Percentiles rank a stretch among this genome's conserved stretches.
Conservation (phyloP, 2,113 vertebrate species). For the Mixornis gularis region DNA sequence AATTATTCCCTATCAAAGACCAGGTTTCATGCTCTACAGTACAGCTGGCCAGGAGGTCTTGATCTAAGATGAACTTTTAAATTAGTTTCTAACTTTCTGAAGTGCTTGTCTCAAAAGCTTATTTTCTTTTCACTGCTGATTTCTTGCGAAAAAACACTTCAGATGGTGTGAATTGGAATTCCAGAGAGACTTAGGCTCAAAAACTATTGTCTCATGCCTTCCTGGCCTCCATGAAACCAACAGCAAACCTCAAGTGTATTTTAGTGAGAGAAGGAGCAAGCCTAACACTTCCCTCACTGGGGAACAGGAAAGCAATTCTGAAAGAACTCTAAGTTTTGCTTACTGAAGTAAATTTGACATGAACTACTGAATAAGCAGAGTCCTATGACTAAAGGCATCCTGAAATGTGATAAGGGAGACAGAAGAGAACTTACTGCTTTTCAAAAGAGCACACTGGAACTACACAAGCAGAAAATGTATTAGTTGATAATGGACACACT, state of each 20-base stretch:
- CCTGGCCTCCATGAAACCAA: neutral
- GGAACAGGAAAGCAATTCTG: neutral
- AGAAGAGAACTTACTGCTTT: slow-evolving; percentile 46
- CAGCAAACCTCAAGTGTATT: neutral
- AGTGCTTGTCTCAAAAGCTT: neutral
- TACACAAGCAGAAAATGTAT: slow-evolving; percentile 57
- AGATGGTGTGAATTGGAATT: slow-evolving; percentile 11
- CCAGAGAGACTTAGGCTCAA: neutral
- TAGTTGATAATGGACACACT: slow-evolving; percentile 52
- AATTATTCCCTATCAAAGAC: neutral
- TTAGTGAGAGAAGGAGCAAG: neutral
- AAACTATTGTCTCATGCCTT: neutral
- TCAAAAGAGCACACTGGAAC: slow-evolving; percentile 37
- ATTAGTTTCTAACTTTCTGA: neutral
- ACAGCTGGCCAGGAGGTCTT: neutral
- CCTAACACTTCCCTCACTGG: neutral
- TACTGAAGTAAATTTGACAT: slow-evolving; percentile 40
- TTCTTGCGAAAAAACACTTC: neutral
- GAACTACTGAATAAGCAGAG: slow-evolving; percentile 52
- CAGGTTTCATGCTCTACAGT: neutral
- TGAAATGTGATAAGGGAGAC: slow-evolving; percentile 56
- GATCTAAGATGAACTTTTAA: neutral
- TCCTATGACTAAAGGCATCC: slow-evolving; percentile 52
- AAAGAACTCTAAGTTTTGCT: slow-evolving; percentile 6
- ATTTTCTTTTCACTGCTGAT: neutral